Conservation (phyloP, 2,888 invertebrate genomes). For the Dynastes hyllus region DNA sequence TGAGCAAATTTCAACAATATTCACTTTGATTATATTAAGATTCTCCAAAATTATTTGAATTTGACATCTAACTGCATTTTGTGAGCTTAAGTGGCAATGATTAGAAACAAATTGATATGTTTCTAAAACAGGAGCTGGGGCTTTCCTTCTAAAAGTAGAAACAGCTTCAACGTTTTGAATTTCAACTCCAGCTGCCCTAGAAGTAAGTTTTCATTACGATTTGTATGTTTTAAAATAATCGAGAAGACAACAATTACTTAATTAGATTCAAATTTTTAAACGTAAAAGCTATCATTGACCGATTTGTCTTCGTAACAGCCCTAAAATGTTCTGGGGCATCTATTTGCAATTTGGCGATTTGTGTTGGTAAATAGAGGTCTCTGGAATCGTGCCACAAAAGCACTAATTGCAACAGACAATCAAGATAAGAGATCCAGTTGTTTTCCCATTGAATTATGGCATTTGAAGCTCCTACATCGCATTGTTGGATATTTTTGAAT, state of each 20-base stretch:
- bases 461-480: constrained; percentile 64
- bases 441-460: constrained; percentile 80
- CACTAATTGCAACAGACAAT: constrained; percentile 89
- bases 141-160: constrained; percentile 80
- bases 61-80: constrained; percentile 73
- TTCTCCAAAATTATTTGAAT: constrained; percentile 86
- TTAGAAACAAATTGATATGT: constrained; percentile 83
- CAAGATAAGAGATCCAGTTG: constrained; percentile 92
- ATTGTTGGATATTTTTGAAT: constrained; percentile 59
- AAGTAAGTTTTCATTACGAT: background rate
- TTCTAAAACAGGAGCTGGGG: constrained; percentile 84
- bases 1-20: constrained; percentile 71
- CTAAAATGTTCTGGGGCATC: constrained; percentile 54
- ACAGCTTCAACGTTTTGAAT: constrained; percentile 85
- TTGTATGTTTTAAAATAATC: background rate
- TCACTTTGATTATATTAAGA: constrained; percentile 76
- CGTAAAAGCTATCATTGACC: constrained; percentile 1
- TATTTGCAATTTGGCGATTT: constrained; percentile 52
- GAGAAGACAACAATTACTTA: background rate
- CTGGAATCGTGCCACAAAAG: constrained; percentile 80
- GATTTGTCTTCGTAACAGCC: constrained; percentile 34
- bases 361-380: constrained; percentile 82
- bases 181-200: constrained; percentile 83
- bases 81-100: constrained; percentile 58
- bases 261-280: constrained; percentile 3